Base-by-base conservation (phyloP, 2,888 invertebrate species). In the Margaritifera margaritifera region DNA sequence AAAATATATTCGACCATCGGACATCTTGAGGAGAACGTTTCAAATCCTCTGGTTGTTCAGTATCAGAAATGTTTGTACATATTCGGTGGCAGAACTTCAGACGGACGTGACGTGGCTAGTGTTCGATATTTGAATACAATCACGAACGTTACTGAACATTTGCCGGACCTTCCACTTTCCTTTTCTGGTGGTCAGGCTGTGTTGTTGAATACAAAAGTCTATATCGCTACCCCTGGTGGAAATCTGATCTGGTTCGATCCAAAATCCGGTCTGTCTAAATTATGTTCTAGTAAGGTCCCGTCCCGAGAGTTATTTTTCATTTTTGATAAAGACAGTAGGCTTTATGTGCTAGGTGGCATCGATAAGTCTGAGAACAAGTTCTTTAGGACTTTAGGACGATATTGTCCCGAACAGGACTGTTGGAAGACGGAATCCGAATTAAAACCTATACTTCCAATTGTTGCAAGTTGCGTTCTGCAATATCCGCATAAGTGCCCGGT, bases 121-220 rank as follows among this genome's bases (percentile, higher is more conserved):
- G 71, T 71, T 22, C 71, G 68, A 56, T 67, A 61, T 52, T 42
- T 71, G 42, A 64, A 71, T 27, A 64, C 65, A n/a, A 64, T 24
- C 27, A 65, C 51, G 24, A 68, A 65, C 19, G 55, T 25, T 6
- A 57, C 65, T n/a, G 31, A 42, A 22, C 50, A 64, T n/a, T 52
- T 71, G 19, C 42, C 31, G 6, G 68, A 71, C 42, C 65, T 71
- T 8, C 71, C 71, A n/a, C 62, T 24, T 42, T 42, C 61, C 18
- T 71, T 67, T 62, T 71, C 71, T 4, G 71, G 71, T 31, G 71
- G 71, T 15, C 69, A 69, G 60, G 69, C 69, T 5, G 60, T 72
- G 55, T 66, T 63, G 58, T 50, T 66, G 22, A 61, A 66, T 51
- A 61, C 64, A 57, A 27, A 27, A 24, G 68, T 71, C n/a, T 71